These are phyloP conservation scores for Genyomyrus donnyi DNA, from an alignment of 2,113 vertebrate species.

Conservation along the genomic window DNA sequence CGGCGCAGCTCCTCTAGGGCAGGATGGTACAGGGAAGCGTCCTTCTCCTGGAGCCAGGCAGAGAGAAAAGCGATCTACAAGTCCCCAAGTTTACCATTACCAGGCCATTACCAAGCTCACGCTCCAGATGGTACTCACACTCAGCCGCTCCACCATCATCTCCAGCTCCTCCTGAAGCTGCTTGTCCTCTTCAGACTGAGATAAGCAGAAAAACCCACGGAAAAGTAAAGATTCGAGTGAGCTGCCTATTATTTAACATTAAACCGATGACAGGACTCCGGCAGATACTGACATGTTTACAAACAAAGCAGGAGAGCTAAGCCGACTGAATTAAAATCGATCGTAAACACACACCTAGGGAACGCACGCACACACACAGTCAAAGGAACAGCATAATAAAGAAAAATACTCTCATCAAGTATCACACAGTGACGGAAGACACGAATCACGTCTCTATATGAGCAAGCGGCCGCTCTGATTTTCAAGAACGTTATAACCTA, in stretches of 20 bases:
- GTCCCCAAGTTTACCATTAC: neutral
- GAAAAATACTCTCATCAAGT: no score
- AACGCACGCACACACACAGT: neutral
- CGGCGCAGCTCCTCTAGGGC: conserved; percentile 87
- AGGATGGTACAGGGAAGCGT: conserved; percentile 71
- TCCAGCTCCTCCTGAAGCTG: conserved; percentile 94
- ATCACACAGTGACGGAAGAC: neutral
- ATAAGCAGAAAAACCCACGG: neutral
- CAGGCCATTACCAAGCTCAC: neutral
- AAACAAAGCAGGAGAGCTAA: neutral
- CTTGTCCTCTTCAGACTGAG: conserved; percentile 93
- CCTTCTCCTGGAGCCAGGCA: conserved; percentile 65
- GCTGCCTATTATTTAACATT: neutral
- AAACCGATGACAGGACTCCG: neutral
- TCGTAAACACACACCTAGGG: neutral
- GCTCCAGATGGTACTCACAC: conserved; percentile 63
- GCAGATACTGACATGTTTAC: neutral
- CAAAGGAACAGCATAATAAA: no score
- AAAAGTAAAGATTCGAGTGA: neutral
- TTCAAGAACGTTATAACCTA: neutral
- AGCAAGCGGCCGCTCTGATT: neutral
- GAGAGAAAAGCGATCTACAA: neutral
- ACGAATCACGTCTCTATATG: neutral
- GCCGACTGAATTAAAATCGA: neutral
- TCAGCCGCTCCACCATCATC: conserved; percentile 90